Evolutionary conservation across 1,140 invertebrate species (phyloP), one percentile per base, ranked within the genome.

Genomic region (Drosophila neocordata): DNA sequence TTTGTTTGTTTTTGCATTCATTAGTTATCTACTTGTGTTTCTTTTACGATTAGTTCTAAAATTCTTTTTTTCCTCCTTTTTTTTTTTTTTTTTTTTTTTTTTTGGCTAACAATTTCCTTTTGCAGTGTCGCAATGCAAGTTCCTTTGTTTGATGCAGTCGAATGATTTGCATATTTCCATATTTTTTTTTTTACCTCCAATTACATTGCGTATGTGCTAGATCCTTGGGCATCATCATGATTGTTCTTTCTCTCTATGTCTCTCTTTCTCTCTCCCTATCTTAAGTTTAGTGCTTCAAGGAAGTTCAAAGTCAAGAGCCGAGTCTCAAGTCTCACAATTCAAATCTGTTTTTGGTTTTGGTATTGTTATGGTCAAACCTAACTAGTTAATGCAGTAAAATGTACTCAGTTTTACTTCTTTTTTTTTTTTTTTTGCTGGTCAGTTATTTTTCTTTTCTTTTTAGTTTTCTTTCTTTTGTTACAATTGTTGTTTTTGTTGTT

Each of bases 91-190:
- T 15, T 52, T 57, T 22, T 11, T 15, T 22, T 34, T 57, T 52
- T 9, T 27, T 9, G 35, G 9, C 9, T 55, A 68, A 24, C 37
- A 35, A 51, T 24, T 56, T 52, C 27, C 31, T 12, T 51, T 37
- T 44, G 15, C 34, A 22, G 51, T 56, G 9, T 35, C 31, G 44
- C 63, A 69, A 65, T 73, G 66, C 69, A 61, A 80, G 65, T 66
- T 71, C 78, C 81, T 87, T 87, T 78, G 69, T 85, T 78, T 78
- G 81, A 78, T 81, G 69, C 69, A 62, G 60, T 66, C 57, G 77
- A 80, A 68, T 78, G 82, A 87, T 81, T 87, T 81, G 81, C 82
- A 85, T 87, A 85, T 85, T 85, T 87, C 81, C 81, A 85, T 85
- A 85, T 85, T 85, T 85, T 66, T 64, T 69, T 62, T 15, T 64